These are phyloP conservation scores for Tiliacea aurago DNA, from an alignment of 2,888 invertebrate genomes.

Conservation along the genomic window DNA sequence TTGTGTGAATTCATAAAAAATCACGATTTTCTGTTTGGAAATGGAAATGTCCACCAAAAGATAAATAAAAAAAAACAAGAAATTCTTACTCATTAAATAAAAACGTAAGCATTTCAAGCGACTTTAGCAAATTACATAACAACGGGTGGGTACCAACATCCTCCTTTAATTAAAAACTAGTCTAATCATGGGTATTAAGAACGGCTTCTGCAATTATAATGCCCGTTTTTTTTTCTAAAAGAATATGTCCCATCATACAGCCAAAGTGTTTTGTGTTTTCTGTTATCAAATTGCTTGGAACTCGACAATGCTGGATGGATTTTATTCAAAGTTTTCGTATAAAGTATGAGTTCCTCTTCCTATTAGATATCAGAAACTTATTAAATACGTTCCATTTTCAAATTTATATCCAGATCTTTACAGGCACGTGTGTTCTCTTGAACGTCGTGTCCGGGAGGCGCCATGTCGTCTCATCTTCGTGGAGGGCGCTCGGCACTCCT, in stretches of 20 bases:
- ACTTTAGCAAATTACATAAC: neutral
- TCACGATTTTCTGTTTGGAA: neutral
- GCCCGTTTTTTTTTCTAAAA: too few relatives aligned
- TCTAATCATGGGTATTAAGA: neutral
- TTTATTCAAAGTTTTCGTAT: neutral
- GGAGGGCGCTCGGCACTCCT: constrained; percentile 63
- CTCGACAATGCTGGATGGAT: neutral
- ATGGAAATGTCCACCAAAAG: neutral
- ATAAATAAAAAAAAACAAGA: neutral
- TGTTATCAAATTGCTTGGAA: neutral
- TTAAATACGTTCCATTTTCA: constrained; percentile 7
- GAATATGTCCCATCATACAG: neutral
- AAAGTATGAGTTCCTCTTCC: neutral
- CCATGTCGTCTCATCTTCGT: constrained; percentile 78
- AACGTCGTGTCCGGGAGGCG: constrained; percentile 68
- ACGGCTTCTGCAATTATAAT: neutral
- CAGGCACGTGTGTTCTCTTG: constrained; percentile 26
- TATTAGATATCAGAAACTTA: neutral
- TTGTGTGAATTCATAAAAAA: constrained; percentile 33
- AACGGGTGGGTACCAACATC: neutral
- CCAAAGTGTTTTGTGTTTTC: neutral
- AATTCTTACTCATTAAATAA: neutral
- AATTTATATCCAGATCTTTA: constrained; percentile 10
- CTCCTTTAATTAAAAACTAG: neutral
- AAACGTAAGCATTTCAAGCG: neutral